phyloP scores from a whole-genome alignment of 2,888 invertebrate species.

The Isotomurus palustris region DNA sequence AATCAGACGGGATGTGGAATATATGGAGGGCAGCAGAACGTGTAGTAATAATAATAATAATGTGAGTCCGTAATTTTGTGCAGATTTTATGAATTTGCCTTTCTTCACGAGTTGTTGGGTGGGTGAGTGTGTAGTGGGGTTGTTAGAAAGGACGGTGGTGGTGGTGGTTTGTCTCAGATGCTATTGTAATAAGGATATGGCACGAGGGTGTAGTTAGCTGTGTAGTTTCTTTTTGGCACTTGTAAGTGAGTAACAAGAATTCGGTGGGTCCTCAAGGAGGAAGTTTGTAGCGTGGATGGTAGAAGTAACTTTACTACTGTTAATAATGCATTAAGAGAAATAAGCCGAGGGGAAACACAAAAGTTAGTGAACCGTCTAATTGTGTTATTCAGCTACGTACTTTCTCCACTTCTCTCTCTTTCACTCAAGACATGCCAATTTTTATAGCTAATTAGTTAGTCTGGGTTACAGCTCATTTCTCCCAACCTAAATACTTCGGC shows the following conservation, averaged over 20 bases:
- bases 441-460: conserved; percentile 37
- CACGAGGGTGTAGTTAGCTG: too few species aligned
- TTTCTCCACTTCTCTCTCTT: conserved; percentile 29
- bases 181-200: too few species aligned
- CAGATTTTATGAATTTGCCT: conserved; percentile 6
- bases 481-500: conserved; percentile 1
- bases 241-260: too few species aligned
- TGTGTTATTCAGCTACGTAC: conserved; percentile 39
- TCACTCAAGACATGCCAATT: conserved; percentile 31
- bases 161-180: too few species aligned
- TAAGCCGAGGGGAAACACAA: conserved; percentile 18
- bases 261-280: too few species aligned
- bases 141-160: too few species aligned
- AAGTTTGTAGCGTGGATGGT: too few species aligned
- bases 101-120: too few species aligned
- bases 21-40: too few species aligned
- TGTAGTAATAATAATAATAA: background rate
- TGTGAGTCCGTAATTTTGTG: conserved; percentile 3
- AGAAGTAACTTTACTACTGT: conserved; percentile 7
- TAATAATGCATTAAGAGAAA: conserved; percentile 14
- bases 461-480: conserved; percentile 3
- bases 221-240: too few species aligned
- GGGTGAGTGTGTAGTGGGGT: too few species aligned
- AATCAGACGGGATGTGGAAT: too few species aligned
- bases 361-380: conserved; percentile 41